Evolutionary conservation across 1,140 invertebrate genomes (phyloP), one percentile per base, ranked within the genome.

Genomic region (Meloidogyne chitwoodi): DNA sequence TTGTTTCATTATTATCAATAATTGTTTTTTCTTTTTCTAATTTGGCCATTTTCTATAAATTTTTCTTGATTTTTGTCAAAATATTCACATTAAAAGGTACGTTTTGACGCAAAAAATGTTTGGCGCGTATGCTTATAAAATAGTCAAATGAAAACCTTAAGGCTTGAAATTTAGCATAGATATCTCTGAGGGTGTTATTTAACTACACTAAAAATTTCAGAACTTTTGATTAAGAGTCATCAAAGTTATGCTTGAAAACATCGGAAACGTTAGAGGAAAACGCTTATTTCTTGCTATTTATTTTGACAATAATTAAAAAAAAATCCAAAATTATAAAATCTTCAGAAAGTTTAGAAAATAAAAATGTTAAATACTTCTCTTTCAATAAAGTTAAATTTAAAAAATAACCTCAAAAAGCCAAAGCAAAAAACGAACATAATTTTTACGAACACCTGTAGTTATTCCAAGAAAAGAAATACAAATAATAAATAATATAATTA

Each of bases 401-500:
- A 34, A 27, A 61, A 79, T n/a, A 5, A 79, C 78, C 61, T 79
- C 77, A 66, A 78, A 78, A 22, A 78, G 44, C 31, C 44, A 22
- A 29, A 78, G 22, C 64, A 78, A 48, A 12, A 64, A 27, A 27
- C 63, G 14, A 31, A 74, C 77, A 74, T 68, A 79, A 56, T 14
- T 27, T 41, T 68, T 61, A n/a, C 77, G 16, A 2, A 79, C n/a
- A 24, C 77, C 77, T 26, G 68, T 34, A 34, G 77, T 68, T 27
- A 71, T 44, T 31, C 77, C 77, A 29, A 74, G 26, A 24, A 48
- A 67, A 65, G 77, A 66, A 27, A 79, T 29, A 4, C 26, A 61
- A 22, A 70, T 66, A 24, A 78, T 41, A 56, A 75, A 61, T 38
- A 72, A 72, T 19, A 67, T 22, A n/a, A 67, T 19, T 22, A 34